Evolutionary conservation across 92 coral and sea anemone species (phyloP).

Genomic region (Chrysogorgia sp.): DNA sequence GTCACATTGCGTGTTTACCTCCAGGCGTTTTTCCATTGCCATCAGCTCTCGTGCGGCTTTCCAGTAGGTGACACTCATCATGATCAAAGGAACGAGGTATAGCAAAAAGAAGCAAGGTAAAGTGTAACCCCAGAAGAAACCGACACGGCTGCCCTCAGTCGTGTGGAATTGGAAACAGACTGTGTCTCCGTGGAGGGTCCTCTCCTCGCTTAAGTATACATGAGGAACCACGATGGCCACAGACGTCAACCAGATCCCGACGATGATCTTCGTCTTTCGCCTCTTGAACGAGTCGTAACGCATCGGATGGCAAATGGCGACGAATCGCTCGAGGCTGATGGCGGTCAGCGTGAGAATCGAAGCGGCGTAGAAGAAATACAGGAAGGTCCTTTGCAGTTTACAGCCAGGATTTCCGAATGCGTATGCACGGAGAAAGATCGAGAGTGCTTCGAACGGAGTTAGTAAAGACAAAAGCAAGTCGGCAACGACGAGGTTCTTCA

Average conservation of each 20-base stretch:
- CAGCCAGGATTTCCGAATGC: constrained; percentile 54
- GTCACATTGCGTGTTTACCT: constrained; percentile 51
- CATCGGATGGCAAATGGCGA: constrained; percentile 65
- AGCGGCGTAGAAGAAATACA: constrained; percentile 66
- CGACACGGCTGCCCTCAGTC: constrained; percentile 28
- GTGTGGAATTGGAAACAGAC: constrained; percentile 57
- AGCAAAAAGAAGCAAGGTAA: constrained; percentile 56
- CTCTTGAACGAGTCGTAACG: constrained; percentile 39
- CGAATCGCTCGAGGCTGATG: constrained; percentile 65
- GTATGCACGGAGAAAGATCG: constrained; percentile 53
- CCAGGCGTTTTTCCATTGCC: constrained; percentile 49
- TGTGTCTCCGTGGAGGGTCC: constrained; percentile 31
- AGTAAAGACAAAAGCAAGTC: constrained; percentile 64
- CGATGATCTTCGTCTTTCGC: constrained; percentile 32
- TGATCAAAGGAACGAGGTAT: constrained; percentile 56
- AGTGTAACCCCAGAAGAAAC: constrained; percentile 56
- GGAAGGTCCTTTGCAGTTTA: constrained; percentile 57
- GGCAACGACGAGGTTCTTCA: constrained; percentile 70
- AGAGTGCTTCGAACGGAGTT: constrained; percentile 65
- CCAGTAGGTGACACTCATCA: constrained; percentile 54
- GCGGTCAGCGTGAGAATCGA: constrained; percentile 63
- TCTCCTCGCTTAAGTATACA: constrained; percentile 55
- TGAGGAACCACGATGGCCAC: constrained; percentile 58
- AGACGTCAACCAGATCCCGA: constrained; percentile 59
- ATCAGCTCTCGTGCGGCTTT: constrained; percentile 50